A percentile compares a stretch with the other conserved stretches of the same genome.
Evolutionary conservation across 2,113 vertebrate species (phyloP).

Genomic region (Ahaetulla prasina): DNA sequence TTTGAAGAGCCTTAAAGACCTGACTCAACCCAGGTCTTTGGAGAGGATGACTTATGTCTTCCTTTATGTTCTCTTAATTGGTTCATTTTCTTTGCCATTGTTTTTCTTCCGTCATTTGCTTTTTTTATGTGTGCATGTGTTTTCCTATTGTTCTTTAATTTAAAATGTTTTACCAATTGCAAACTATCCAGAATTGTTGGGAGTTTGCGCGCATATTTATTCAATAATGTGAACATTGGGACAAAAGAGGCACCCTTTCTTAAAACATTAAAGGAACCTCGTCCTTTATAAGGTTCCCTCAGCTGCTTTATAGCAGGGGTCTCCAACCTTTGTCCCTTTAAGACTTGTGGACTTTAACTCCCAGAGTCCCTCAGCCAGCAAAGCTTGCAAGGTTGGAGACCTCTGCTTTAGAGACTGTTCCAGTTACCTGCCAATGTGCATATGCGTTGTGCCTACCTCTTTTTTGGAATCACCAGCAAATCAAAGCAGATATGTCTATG

Average conservation of each 20-base stretch:
- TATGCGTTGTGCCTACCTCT: not conserved
- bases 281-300: not conserved
- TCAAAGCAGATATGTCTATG: not conserved
- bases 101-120: not conserved
- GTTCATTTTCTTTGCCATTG: not conserved
- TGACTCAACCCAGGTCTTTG: not conserved
- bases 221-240: not conserved
- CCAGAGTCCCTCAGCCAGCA: no score
- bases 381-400: no score
- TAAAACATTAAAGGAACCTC: not conserved
- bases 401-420: not conserved
- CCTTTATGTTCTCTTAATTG: not conserved
- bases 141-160: not conserved
- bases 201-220: not conserved
- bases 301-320: no score
- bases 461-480: not conserved
- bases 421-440: not conserved
- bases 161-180: not conserved
- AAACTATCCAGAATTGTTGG: not conserved
- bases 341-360: no score
- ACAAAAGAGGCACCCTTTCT: not conserved
- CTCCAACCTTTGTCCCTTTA: no score
- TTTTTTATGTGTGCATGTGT: not conserved
- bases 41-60: not conserved
- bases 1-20: not conserved